Conservation (phyloP, 2,888 invertebrate genomes). For the Myopa testacea region DNA sequence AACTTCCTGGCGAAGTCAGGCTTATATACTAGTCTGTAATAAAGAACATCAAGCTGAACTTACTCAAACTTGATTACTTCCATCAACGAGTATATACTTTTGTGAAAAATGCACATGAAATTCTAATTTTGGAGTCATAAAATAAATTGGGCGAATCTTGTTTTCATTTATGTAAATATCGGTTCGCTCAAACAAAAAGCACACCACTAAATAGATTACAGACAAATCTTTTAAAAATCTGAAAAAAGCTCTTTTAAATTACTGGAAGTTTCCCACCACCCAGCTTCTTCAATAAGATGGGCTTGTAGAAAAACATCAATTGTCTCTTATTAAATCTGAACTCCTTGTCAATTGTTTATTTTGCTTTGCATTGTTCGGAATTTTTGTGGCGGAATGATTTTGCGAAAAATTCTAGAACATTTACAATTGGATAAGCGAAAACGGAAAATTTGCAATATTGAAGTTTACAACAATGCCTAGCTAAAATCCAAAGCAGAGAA, state of each 20-base stretch:
- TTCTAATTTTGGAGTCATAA: no score
- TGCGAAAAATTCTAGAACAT: constrained; percentile 3
- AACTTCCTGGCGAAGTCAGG: no score
- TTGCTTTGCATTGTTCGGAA: background rate
- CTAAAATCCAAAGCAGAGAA: background rate
- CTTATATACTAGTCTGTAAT: no score
- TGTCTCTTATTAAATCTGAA: constrained; percentile 4
- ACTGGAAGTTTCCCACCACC: background rate
- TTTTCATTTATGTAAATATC: background rate
- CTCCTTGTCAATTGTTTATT: constrained; percentile 7
- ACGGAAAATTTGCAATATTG: constrained; percentile 10
- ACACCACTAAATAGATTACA: background rate
- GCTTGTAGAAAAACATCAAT: constrained; percentile 4
- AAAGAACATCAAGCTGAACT: no score
- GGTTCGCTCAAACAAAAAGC: background rate
- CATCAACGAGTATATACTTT: no score
- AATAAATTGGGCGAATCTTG: no score
- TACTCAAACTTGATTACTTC: no score
- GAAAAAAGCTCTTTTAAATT: background rate
- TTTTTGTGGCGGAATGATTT: background rate
- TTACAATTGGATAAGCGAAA: constrained; percentile 20
- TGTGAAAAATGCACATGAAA: no score
- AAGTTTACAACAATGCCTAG: constrained; percentile 10
- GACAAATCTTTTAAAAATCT: background rate
- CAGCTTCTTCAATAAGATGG: background rate